Percentiles rank a stretch among this genome's conserved stretches.
Conservation (phyloP, 2,797 vertebrate genomes). For the Valencia hispanica region DNA sequence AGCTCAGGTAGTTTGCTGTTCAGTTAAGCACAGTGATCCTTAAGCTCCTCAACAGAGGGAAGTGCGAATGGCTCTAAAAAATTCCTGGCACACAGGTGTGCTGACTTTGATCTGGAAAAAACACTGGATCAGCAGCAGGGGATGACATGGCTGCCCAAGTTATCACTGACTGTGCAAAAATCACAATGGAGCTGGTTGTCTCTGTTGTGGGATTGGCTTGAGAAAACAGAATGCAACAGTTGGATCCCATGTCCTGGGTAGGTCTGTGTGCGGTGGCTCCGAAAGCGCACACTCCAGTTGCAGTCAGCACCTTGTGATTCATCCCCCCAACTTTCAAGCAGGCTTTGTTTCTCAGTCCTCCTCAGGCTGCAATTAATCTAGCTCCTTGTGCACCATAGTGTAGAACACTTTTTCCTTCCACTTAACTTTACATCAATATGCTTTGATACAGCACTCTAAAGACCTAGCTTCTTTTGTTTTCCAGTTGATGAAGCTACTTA, state of each 20-base stretch:
- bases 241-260: too few relatives aligned
- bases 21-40: neutral
- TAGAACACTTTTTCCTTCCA: neutral
- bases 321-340: too few relatives aligned
- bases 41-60: neutral
- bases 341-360: neutral
- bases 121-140: neutral
- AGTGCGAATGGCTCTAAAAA: neutral
- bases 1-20: neutral
- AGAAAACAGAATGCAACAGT: too few relatives aligned
- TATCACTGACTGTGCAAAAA: neutral
- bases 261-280: too few relatives aligned
- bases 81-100: fast-evolving
- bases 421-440: neutral
- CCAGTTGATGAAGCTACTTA: too few relatives aligned
- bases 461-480: too few relatives aligned
- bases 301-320: too few relatives aligned
- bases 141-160: neutral
- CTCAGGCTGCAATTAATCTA: neutral
- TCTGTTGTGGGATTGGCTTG: neutral
- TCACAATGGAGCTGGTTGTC: neutral
- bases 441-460: too few relatives aligned
- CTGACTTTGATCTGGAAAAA: neutral
- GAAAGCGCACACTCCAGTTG: too few relatives aligned
- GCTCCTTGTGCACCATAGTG: neutral